These are phyloP conservation scores for Scyliorhinus canicula DNA, from an alignment of 2,797 vertebrate genomes.

Conservation along the genomic window DNA sequence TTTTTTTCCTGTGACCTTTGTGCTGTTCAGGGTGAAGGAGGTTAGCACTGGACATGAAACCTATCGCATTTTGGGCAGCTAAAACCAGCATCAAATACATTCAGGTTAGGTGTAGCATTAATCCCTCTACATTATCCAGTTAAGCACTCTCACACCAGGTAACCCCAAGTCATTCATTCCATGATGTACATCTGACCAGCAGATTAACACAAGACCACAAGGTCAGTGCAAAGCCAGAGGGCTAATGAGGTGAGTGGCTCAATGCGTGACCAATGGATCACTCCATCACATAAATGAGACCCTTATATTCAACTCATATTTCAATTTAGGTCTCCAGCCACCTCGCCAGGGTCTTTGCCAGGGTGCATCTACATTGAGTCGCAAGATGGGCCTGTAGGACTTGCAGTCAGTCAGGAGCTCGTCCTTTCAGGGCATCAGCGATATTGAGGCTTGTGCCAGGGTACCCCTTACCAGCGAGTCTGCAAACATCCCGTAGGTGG, in stretches of 20 bases:
- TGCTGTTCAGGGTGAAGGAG: neutral
- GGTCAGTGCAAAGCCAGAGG: neutral
- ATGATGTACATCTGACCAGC: neutral
- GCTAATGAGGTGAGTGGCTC: neutral
- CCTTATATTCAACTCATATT: neutral
- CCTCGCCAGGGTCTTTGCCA: too few relatives aligned
- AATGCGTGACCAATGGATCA: neutral
- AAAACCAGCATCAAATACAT: neutral
- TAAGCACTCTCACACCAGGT: neutral
- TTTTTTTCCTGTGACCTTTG: neutral
- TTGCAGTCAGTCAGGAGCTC: too few relatives aligned
- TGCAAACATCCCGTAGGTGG: too few relatives aligned
- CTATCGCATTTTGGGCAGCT: neutral
- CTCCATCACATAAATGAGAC: neutral
- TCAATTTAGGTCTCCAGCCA: too few relatives aligned
- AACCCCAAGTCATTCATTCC: neutral
- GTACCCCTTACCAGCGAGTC: too few relatives aligned
- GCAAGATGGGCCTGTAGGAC: too few relatives aligned
- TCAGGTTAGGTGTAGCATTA: neutral
- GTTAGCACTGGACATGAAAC: neutral
- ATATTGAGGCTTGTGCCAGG: too few relatives aligned
- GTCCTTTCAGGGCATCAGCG: too few relatives aligned
- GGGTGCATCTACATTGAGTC: too few relatives aligned
- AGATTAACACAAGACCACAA: neutral
- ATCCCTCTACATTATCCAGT: neutral